Evolutionary conservation across 2,888 invertebrate genomes (phyloP).

Genomic region (Cabera pusaria): DNA sequence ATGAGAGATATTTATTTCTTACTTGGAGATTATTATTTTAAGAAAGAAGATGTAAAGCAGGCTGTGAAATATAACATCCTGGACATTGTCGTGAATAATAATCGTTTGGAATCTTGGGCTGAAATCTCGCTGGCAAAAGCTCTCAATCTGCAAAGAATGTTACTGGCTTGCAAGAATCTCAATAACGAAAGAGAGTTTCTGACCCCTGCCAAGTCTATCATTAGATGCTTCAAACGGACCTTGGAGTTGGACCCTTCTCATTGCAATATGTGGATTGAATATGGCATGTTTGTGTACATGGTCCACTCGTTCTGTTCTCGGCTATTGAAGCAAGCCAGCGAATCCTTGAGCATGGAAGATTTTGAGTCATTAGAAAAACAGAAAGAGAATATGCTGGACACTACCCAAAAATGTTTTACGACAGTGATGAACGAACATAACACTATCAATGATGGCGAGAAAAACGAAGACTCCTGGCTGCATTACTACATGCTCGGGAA

Average conservation of each 20-base stretch:
- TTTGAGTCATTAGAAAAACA: constrained; percentile 89
- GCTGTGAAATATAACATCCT: constrained; percentile 92
- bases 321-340: constrained; percentile 91
- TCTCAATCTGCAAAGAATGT: constrained; percentile 89
- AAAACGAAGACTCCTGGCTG: constrained; percentile 94
- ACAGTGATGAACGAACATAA: constrained; percentile 86
- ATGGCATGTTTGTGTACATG: constrained; percentile 94
- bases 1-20: constrained; percentile 92
- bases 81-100: constrained; percentile 91
- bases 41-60: constrained; percentile 89
- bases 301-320: constrained; percentile 96
- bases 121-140: constrained; percentile 92
- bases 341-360: constrained; percentile 88
- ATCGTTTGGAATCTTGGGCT: constrained; percentile 96
- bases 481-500: constrained; percentile 98
- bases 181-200: constrained; percentile 85
- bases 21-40: constrained; percentile 96
- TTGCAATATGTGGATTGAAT: constrained; percentile 94
- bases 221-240: constrained; percentile 92
- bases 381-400: constrained; percentile 90
- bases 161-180: constrained; percentile 88
- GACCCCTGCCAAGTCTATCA: constrained; percentile 87
- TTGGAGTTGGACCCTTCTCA: constrained; percentile 89
- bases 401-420: constrained; percentile 90
- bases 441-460: constrained; percentile 75